These are phyloP conservation scores for Nebria brevicollis DNA, from an alignment of 2,888 invertebrate genomes.

Conservation along the genomic window DNA sequence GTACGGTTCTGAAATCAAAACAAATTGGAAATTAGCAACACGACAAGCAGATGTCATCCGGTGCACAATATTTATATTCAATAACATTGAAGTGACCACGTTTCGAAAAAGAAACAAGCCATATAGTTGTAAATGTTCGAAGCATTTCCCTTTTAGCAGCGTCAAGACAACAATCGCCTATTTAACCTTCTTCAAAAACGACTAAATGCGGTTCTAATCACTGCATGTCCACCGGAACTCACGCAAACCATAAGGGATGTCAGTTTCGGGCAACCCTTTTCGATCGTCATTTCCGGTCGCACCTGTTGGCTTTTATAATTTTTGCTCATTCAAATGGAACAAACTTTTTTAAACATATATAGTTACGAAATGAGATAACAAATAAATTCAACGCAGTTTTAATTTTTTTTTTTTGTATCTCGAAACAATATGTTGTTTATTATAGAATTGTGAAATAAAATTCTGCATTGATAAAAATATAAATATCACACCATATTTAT, in stretches of 20 bases:
- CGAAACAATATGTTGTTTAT: too few species aligned
- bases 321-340: not conserved
- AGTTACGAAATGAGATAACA: too few species aligned
- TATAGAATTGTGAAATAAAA: too few species aligned
- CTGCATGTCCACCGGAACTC: constrained; percentile 30
- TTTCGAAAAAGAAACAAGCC: too few species aligned
- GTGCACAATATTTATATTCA: not conserved
- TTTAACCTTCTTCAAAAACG: constrained; percentile 26
- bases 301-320: constrained; percentile 26
- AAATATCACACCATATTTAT: too few species aligned
- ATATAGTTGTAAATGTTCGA: not conserved
- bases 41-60: not conserved
- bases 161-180: constrained; percentile 26
- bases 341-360: too few species aligned
- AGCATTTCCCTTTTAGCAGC: too few species aligned
- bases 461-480: too few species aligned
- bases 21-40: constrained; percentile 6
- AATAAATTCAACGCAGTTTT: too few species aligned
- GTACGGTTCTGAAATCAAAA: constrained; percentile 73
- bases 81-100: too few species aligned
- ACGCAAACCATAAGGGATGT: constrained; percentile 20
- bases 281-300: constrained; percentile 32
- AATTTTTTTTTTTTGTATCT: too few species aligned
- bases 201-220: constrained; percentile 31
- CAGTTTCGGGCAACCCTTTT: constrained; percentile 27